These are phyloP conservation scores for Sweltsa coloradensis DNA, from an alignment of 1,140 invertebrate species.

Conservation along the genomic window DNA sequence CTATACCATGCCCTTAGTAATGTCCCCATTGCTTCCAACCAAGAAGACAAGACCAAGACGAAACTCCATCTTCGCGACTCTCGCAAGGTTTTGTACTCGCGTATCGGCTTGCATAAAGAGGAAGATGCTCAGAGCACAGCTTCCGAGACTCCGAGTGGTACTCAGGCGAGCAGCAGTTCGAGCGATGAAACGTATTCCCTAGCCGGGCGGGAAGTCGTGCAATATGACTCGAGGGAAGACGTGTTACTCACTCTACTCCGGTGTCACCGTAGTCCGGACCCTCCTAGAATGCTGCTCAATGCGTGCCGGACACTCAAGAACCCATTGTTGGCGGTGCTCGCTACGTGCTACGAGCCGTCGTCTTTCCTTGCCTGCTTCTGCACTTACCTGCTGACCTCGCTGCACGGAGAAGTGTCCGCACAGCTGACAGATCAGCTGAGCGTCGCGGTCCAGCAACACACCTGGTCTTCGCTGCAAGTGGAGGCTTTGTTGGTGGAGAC, in stretches of 20 bases:
- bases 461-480: slow-evolving; percentile 29
- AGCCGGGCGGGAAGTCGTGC: slow-evolving; percentile 2
- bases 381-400: slow-evolving; percentile 42
- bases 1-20: slow-evolving; percentile 20
- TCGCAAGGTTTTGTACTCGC: slow-evolving; percentile 23
- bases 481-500: slow-evolving; percentile 36
- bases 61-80: slow-evolving; percentile 19
- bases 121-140: slow-evolving; percentile 6
- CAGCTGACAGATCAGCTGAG: not conserved
- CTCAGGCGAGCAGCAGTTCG: slow-evolving; percentile 1
- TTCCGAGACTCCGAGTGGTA: not conserved
- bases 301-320: slow-evolving; percentile 38
- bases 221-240: slow-evolving; percentile 32
- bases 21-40: slow-evolving; percentile 20
- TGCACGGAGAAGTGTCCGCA: not conserved
- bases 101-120: slow-evolving; percentile 22
- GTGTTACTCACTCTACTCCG: slow-evolving; percentile 45
- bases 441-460: slow-evolving; percentile 9
- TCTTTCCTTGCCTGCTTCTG: slow-evolving; percentile 45
- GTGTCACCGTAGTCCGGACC: slow-evolving; percentile 52
- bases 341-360: slow-evolving; percentile 55
- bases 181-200: slow-evolving; percentile 1
- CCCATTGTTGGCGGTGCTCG: slow-evolving; percentile 45
- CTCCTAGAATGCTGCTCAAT: slow-evolving; percentile 42
- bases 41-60: slow-evolving; percentile 9